These are phyloP conservation scores for Stenurella melanura DNA, from an alignment of 2,888 invertebrate genomes.

Conservation along the genomic window DNA sequence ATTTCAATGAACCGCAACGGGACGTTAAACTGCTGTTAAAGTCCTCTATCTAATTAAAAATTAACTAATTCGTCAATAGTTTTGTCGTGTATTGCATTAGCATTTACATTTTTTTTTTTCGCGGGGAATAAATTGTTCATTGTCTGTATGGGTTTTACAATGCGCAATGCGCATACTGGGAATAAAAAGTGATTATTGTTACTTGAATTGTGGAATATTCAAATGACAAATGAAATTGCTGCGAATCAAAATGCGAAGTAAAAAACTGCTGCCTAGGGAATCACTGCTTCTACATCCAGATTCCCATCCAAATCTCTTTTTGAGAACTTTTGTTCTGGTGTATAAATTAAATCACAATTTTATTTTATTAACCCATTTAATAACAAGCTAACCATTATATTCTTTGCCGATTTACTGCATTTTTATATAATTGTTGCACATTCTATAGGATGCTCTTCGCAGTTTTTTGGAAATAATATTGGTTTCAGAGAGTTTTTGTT, in stretches of 20 bases:
- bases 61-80: conserved; percentile 2
- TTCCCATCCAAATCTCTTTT: no score
- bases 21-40: not conserved
- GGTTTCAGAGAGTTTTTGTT: no score
- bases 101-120: not conserved
- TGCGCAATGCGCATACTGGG: not conserved
- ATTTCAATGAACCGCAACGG: not conserved
- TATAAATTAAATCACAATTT: no score
- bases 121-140: not conserved
- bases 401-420: no score
- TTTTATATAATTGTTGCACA: no score
- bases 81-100: not conserved
- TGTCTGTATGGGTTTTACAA: not conserved
- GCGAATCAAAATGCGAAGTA: not conserved
- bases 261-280: no score
- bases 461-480: no score
- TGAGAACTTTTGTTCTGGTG: no score
- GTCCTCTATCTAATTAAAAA: not conserved
- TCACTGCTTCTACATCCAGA: no score
- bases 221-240: not conserved
- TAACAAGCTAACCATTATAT: no score
- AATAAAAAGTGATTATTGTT: not conserved
- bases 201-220: not conserved
- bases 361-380: no score
- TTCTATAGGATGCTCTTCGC: no score